Conservation (phyloP, 1,140 invertebrate species). For the Leptonema lineaticorne region DNA sequence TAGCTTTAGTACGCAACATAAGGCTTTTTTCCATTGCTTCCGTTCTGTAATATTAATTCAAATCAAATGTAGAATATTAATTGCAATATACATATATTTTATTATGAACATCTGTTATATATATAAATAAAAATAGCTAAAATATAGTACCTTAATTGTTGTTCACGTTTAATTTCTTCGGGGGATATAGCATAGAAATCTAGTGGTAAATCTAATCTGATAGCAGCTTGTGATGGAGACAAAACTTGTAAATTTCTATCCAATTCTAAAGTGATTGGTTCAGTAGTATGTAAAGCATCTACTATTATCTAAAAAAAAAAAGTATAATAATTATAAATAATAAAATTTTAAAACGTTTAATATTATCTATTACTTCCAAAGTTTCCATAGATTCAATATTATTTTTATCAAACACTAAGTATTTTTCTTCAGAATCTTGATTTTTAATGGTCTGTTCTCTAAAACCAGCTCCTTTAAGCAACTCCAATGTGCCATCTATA, state of each 20-base stretch:
- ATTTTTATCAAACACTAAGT: constrained; percentile 62
- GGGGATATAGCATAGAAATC: constrained; percentile 79
- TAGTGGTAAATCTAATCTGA: constrained; percentile 70
- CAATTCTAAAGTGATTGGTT: constrained; percentile 78
- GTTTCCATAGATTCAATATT: constrained; percentile 58
- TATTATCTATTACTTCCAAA: constrained; percentile 53
- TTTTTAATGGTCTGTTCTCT: constrained; percentile 57
- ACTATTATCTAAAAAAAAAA: constrained; percentile 60
- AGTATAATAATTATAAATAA: not conserved
- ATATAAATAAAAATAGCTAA: not conserved
- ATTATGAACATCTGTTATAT: not conserved
- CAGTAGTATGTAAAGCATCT: constrained; percentile 75
- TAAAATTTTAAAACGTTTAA: constrained; percentile 4
- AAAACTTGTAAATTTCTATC: constrained; percentile 85
- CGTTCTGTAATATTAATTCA: constrained; percentile 54
- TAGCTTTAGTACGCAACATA: constrained; percentile 87
- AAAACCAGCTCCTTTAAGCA: constrained; percentile 85
- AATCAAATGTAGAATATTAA: not conserved
- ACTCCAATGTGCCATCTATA: constrained; percentile 78
- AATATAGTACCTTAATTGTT: constrained; percentile 63
- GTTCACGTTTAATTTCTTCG: constrained; percentile 84
- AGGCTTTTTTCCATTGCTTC: constrained; percentile 78
- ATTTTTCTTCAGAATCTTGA: constrained; percentile 60
- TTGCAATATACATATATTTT: not conserved
- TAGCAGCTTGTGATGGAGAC: constrained; percentile 70